Conservation (phyloP, 2,888 invertebrate genomes). For the Scaeva pyrastri region DNA sequence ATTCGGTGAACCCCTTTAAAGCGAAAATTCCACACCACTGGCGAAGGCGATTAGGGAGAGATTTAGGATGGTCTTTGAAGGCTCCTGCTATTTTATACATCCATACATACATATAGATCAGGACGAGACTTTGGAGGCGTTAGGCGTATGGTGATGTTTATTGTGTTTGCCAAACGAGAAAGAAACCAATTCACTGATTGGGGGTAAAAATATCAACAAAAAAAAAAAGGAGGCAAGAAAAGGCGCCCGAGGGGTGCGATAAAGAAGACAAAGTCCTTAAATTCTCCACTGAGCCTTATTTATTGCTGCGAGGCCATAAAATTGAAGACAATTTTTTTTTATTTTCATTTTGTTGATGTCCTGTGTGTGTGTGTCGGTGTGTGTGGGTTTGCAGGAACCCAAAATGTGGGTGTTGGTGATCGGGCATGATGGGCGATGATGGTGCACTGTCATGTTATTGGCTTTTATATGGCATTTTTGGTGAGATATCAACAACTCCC, state of each 20-base stretch:
- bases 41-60: constrained; percentile 20
- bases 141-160: constrained; percentile 38
- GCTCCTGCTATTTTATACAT: background rate
- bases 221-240: background rate
- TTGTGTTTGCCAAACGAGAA: constrained; percentile 29
- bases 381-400: constrained; percentile 16
- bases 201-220: constrained; percentile 10
- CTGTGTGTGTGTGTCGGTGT: background rate
- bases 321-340: constrained; percentile 24
- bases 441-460: constrained; percentile 25
- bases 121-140: constrained; percentile 6
- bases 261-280: constrained; percentile 55
- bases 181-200: constrained; percentile 54
- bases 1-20: constrained; percentile 43
- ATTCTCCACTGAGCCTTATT: constrained; percentile 57
- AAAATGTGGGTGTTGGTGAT: background rate
- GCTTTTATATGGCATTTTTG: constrained; percentile 7
- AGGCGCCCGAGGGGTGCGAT: constrained; percentile 25
- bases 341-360: background rate
- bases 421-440: background rate
- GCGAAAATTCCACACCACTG: constrained; percentile 12
- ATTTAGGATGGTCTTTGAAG: constrained; percentile 26
- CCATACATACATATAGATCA: background rate
- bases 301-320: constrained; percentile 32
- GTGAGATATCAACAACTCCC: constrained; percentile 8